These are phyloP conservation scores for Lepus americanus DNA, from an alignment of 2,113 vertebrate genomes.

Conservation along the genomic window DNA sequence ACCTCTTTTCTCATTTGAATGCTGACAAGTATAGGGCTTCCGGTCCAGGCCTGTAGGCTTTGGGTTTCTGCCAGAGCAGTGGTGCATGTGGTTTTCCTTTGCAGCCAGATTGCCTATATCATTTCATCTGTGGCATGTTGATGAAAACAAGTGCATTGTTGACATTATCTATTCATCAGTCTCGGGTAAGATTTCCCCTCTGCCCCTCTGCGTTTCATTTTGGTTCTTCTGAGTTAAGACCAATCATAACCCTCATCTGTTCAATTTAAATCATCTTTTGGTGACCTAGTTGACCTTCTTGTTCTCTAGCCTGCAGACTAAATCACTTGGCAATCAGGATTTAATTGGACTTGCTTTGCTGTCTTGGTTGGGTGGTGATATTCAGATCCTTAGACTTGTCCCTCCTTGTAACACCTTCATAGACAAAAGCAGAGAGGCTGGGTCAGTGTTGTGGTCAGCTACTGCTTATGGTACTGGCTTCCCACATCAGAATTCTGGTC, in stretches of 20 bases:
- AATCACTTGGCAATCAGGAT: constrained; percentile 58
- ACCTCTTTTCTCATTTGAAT: neutral
- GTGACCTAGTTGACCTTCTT: constrained; percentile 68
- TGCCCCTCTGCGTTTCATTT: constrained; percentile 67
- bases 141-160: constrained; percentile 71
- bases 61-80: neutral
- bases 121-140: constrained; percentile 43
- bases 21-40: neutral
- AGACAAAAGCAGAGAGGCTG: neutral
- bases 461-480: too few species aligned
- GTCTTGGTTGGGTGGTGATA: neutral
- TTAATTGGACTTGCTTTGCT: constrained; percentile 53
- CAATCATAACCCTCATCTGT: constrained; percentile 68
- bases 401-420: neutral
- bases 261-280: constrained; percentile 69
- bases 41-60: neutral
- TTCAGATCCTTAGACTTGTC: neutral
- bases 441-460: too few species aligned
- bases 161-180: constrained; percentile 54
- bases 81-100: constrained; percentile 1
- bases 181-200: constrained; percentile 60
- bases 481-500: too few species aligned
- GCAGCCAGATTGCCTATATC: constrained; percentile 50
- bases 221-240: constrained; percentile 80
- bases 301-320: constrained; percentile 50